phyloP scores from a whole-genome alignment of 1,140 invertebrate species.

The Eulimnadia texana region DNA sequence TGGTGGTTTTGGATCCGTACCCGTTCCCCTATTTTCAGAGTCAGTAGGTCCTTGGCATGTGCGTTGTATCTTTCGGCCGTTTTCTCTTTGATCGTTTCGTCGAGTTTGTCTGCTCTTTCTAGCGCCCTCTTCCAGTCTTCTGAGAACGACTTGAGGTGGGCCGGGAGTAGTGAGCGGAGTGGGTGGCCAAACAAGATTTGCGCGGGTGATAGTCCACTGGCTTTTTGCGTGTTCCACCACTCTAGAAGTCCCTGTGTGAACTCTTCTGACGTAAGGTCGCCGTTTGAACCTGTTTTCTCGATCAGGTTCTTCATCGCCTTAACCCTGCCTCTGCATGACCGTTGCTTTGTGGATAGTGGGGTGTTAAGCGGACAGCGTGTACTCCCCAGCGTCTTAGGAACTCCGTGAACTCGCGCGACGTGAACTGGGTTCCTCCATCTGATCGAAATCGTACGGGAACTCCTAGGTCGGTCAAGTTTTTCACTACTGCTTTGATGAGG shows the following conservation, averaged over 20 bases:
- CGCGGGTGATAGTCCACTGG: conserved; percentile 10
- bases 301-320: conserved; percentile 27
- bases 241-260: conserved; percentile 9
- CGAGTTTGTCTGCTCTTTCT: background rate
- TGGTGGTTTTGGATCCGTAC: conserved; percentile 7
- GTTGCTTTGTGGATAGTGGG: conserved; percentile 24
- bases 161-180: conserved; percentile 12
- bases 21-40: background rate
- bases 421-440: conserved; percentile 32
- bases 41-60: background rate
- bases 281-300: conserved; percentile 21
- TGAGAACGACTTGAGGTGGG: conserved; percentile 10
- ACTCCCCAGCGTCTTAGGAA: conserved; percentile 25
- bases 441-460: conserved; percentile 28
- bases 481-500: conserved; percentile 16
- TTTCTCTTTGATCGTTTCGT: background rate
- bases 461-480: conserved; percentile 28
- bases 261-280: background rate
- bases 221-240: conserved; percentile 8
- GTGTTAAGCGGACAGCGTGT: conserved; percentile 9
- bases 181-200: conserved; percentile 9
- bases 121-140: background rate
- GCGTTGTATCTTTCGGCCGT: background rate
- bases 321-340: conserved; percentile 27
- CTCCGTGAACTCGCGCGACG: conserved; percentile 26